phyloP scores from a whole-genome alignment of 2,888 invertebrate genomes.

The Gortyna flavago region DNA sequence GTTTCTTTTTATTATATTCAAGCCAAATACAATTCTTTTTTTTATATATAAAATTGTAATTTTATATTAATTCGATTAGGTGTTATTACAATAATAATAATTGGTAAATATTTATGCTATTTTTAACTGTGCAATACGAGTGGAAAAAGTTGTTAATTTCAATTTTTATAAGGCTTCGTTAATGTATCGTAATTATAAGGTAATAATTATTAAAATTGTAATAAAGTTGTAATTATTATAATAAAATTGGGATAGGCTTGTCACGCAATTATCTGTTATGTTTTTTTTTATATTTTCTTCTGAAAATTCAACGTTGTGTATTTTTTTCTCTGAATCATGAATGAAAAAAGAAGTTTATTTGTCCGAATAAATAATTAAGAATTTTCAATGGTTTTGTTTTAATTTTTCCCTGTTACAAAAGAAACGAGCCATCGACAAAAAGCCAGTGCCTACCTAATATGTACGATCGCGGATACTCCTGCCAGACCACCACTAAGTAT shows the following conservation, averaged over 20 bases:
- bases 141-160: conserved; percentile 83
- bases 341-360: conserved; percentile 83
- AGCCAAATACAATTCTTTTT: conserved; percentile 76
- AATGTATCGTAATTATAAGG: conserved; percentile 69
- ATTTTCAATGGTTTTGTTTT: conserved; percentile 81
- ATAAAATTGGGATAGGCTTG: conserved; percentile 83
- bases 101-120: conserved; percentile 84
- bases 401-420: conserved; percentile 60
- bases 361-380: conserved; percentile 88
- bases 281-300: conserved; percentile 77
- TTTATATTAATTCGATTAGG: conserved; percentile 78
- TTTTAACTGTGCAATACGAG: conserved; percentile 87
- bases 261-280: conserved; percentile 85
- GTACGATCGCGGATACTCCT: too few relatives aligned
- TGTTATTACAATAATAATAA: conserved; percentile 75
- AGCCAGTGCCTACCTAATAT: background rate
- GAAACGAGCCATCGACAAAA: background rate
- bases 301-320: conserved; percentile 73
- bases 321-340: conserved; percentile 78
- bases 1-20: conserved; percentile 65
- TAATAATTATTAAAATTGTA: conserved; percentile 84
- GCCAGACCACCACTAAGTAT: too few relatives aligned
- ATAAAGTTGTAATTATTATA: conserved; percentile 85
- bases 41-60: conserved; percentile 68
- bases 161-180: conserved; percentile 78